These are phyloP conservation scores for Lophius americanus DNA, from an alignment of 2,797 vertebrate species.

Conservation along the genomic window DNA sequence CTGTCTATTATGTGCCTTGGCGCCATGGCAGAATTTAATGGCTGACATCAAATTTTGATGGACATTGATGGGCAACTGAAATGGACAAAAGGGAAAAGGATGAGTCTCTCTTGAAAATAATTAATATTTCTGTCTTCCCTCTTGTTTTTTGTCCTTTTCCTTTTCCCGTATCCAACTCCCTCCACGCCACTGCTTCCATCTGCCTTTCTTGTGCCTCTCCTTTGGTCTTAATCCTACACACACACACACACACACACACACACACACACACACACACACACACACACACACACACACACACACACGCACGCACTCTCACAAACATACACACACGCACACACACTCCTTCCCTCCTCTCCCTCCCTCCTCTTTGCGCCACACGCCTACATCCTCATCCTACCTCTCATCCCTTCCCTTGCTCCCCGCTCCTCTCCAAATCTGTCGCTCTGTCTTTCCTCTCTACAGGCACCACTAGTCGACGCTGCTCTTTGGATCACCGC, in stretches of 20 bases:
- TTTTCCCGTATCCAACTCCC: constrained; percentile 33
- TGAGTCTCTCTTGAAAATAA: constrained; percentile 45
- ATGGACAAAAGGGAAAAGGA: constrained; percentile 32
- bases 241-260: constrained; percentile 6
- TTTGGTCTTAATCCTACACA: constrained; percentile 57
- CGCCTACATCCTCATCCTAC: constrained; percentile 40
- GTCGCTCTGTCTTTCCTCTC: constrained; percentile 62
- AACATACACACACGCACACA: too few species aligned
- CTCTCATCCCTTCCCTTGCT: constrained; percentile 38
- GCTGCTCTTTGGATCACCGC: constrained; percentile 98
- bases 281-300: neutral
- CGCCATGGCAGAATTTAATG: constrained; percentile 28
- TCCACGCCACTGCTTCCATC: constrained; percentile 47
- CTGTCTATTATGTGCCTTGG: constrained; percentile 21
- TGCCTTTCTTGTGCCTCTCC: constrained; percentile 54
- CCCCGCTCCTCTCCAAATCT: constrained; percentile 53
- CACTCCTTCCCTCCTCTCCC: neutral
- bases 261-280: constrained; percentile 2
- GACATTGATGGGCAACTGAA: constrained; percentile 42
- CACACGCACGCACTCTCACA: too few species aligned
- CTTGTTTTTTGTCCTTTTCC: constrained; percentile 24
- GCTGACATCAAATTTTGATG: constrained; percentile 41
- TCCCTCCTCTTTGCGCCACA: constrained; percentile 15
- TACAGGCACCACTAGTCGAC: constrained; percentile 99
- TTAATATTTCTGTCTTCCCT: constrained; percentile 45